phyloP scores from a whole-genome alignment of 2,797 vertebrate species.

The Neosilurus mollespiculum region DNA sequence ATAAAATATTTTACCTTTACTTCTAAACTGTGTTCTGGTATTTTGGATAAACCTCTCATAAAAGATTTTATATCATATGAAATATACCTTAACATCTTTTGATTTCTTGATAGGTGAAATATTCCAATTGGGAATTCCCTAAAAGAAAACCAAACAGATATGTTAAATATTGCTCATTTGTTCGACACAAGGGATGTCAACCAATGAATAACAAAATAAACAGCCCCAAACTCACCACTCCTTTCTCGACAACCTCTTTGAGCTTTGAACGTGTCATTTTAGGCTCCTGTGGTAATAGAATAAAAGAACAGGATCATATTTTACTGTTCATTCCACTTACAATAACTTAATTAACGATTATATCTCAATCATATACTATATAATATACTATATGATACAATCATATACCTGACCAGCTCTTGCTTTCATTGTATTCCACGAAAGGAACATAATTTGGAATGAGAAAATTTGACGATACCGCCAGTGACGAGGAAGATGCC shows the following conservation, averaged over 20 bases:
- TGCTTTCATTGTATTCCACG: too few species aligned
- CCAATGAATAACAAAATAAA: not conserved
- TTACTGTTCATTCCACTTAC: not conserved
- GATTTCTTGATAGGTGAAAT: constrained; percentile 84
- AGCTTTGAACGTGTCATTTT: constrained; percentile 97
- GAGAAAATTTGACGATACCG: too few species aligned
- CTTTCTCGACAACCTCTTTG: constrained; percentile 88
- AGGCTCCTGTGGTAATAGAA: constrained; percentile 77
- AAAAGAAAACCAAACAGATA: constrained; percentile 10
- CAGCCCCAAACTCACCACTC: constrained; percentile 76
- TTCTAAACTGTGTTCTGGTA: not conserved
- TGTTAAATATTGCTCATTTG: not conserved
- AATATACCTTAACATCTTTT: constrained; percentile 75
- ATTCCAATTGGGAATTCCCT: constrained; percentile 84
- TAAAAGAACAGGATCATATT: not conserved
- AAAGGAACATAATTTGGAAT: too few species aligned
- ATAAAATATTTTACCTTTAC: not conserved
- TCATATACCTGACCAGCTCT: too few species aligned
- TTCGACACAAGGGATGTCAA: not conserved
- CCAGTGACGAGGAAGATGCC: too few species aligned
- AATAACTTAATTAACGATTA: not conserved
- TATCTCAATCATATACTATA: too few species aligned
- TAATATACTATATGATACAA: too few species aligned
- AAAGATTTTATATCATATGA: not conserved
- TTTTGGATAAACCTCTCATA: not conserved